These are phyloP conservation scores for Enteromius viviparus DNA, from an alignment of 2,797 vertebrate genomes.

Conservation along the genomic window DNA sequence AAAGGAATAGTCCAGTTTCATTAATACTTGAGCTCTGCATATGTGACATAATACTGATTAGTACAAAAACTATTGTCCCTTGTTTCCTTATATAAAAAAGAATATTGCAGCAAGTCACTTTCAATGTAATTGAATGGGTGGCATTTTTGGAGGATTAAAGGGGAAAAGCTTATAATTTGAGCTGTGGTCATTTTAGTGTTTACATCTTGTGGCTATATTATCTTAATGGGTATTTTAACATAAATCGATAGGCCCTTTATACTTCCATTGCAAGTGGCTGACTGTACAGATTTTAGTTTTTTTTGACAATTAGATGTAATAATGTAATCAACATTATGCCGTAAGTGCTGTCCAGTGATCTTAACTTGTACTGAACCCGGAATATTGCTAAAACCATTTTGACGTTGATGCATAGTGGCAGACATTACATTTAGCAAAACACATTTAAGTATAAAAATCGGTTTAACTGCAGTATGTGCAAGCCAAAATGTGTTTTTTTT, in stretches of 20 bases:
- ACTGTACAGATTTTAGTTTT: not conserved
- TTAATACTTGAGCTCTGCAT: not conserved
- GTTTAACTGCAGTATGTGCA: constrained; percentile 33
- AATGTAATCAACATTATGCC: not conserved
- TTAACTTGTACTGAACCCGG: not conserved
- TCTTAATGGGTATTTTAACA: constrained; percentile 7
- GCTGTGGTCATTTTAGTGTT: not conserved
- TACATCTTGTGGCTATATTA: not conserved
- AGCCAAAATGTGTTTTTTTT: constrained; percentile 24
- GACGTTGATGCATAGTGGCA: constrained; percentile 32
- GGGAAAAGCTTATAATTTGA: not conserved
- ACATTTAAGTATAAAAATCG: constrained; percentile 47
- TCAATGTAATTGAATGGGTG: not conserved
- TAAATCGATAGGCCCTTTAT: not conserved
- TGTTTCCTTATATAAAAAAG: not conserved
- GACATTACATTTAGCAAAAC: constrained; percentile 52
- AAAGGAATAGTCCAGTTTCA: not conserved
- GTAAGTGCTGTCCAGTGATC: not conserved
- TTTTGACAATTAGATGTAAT: not conserved
- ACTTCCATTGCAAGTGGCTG: not conserved
- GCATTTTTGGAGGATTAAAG: not conserved
- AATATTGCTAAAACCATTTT: constrained; percentile 45
- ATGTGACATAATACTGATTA: not conserved
- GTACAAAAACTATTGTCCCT: not conserved
- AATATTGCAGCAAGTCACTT: not conserved